These are phyloP conservation scores for Neoascia interrupta DNA, from an alignment of 2,888 invertebrate genomes.

Conservation along the genomic window DNA sequence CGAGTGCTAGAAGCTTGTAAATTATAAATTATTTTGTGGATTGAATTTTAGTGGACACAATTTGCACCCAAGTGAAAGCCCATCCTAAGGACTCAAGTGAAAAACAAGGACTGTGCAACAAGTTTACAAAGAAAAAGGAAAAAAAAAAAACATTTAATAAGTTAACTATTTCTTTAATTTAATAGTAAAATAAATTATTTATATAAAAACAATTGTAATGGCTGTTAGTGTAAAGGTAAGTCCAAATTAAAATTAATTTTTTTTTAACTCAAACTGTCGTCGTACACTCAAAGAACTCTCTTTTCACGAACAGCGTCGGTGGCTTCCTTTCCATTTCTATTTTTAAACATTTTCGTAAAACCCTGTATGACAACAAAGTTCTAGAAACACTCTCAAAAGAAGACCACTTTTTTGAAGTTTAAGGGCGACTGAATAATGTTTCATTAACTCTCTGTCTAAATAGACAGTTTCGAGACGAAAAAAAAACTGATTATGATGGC, in stretches of 20 bases:
- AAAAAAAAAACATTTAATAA: not conserved
- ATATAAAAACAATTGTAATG: conserved; percentile 18
- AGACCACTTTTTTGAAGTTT: conserved; percentile 8
- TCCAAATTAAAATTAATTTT: not conserved
- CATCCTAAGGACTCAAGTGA: not conserved
- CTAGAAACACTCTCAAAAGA: not conserved
- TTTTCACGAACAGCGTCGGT: no score
- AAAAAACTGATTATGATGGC: no score
- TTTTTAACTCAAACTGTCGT: not conserved
- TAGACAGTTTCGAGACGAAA: no score
- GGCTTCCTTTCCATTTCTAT: no score
- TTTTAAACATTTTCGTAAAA: conserved; percentile 21
- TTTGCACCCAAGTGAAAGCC: not conserved
- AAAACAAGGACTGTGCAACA: conserved; percentile 19
- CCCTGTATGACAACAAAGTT: conserved; percentile 19
- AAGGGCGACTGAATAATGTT: conserved; percentile 13
- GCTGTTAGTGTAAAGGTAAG: conserved; percentile 59
- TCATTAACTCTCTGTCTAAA: no score
- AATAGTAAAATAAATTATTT: not conserved
- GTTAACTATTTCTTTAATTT: not conserved
- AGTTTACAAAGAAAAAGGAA: conserved; percentile 3
- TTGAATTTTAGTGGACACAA: not conserved
- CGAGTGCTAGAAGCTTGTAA: not conserved
- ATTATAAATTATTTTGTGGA: not conserved
- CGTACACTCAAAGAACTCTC: no score